Evolutionary conservation across 2,888 invertebrate species (phyloP), one percentile per base, ranked within the genome.

Genomic region (Plemyria rubiginata): DNA sequence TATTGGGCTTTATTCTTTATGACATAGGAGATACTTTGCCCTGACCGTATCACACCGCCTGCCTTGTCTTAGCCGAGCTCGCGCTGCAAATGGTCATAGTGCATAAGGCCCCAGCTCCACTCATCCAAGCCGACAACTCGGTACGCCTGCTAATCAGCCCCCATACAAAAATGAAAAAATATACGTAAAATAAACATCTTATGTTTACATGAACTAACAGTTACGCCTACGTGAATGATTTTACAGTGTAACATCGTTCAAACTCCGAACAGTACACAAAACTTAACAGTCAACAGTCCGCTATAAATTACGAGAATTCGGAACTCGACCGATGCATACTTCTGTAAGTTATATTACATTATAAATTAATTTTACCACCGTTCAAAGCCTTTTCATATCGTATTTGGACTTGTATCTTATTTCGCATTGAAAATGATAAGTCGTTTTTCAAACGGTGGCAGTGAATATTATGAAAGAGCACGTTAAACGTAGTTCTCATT

Each of bases 191-290:
- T 89, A 91, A 89, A 88, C 84, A 87, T 90, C 90, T 88, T 91
- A 92, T 81, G 86, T 80, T 90, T 90, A 91, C 84, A 90, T 88
- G 88, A 90, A 90, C 91, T 91, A 90, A 90, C 90, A 89, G 87
- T 90, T 90, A 90, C 81, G 81, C 81, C 88, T 90, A 89, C 82
- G 88, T 85, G 86, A 91, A 89, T 86, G n/a, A n/a, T 82, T 83
- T 85, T 81, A 79, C 78, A 81, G 84, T 36, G 58, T 54, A 61
- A 36, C 60, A 65, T 65, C 65, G 65, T 51, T 41, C 65, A 48
- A 54, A 36, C 29, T 41, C n/a, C 43, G 46, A 67, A 62, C 36
- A 28, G 40, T 32, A 52, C 50, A 54, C 29, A 54, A 55, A 55
- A 62, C 56, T 52, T 28, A 61, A 62, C 58, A 58, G 53, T 28